These are phyloP conservation scores for Lasiommata megera DNA, from an alignment of 2,888 invertebrate species.

Conservation along the genomic window DNA sequence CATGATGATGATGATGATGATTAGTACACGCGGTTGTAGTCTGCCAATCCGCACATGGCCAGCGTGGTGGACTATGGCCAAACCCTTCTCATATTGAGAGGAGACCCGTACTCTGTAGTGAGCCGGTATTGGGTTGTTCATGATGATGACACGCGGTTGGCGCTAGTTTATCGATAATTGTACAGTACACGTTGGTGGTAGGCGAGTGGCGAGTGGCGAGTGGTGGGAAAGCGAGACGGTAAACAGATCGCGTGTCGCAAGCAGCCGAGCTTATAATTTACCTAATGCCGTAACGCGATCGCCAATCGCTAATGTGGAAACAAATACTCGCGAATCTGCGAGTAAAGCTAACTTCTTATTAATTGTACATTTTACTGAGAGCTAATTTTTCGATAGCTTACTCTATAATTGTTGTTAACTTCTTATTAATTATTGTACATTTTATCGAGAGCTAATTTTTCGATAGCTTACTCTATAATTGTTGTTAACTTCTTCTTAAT, in stretches of 20 bases:
- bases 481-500: neutral
- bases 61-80: no score
- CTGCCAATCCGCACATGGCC: no score
- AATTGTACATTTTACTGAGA: neutral
- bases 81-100: no score
- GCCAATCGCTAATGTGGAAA: slow-evolving; percentile 57
- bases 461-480: no score
- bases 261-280: slow-evolving; percentile 79
- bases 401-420: no score
- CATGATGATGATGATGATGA: no score
- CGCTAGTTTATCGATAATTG: no score
- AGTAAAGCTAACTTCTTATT: neutral
- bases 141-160: no score
- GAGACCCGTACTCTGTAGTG: no score
- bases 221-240: slow-evolving; percentile 40
- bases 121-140: no score
- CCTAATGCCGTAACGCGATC: slow-evolving; percentile 78
- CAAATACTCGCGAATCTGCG: slow-evolving; percentile 22
- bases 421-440: neutral
- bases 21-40: no score
- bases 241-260: slow-evolving; percentile 72
- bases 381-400: neutral
- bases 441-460: neutral
- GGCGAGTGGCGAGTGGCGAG: neutral
- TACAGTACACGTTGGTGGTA: neutral